Evolutionary conservation across 2,888 invertebrate species (phyloP).

Genomic region (Megalurothrips usitatus): DNA sequence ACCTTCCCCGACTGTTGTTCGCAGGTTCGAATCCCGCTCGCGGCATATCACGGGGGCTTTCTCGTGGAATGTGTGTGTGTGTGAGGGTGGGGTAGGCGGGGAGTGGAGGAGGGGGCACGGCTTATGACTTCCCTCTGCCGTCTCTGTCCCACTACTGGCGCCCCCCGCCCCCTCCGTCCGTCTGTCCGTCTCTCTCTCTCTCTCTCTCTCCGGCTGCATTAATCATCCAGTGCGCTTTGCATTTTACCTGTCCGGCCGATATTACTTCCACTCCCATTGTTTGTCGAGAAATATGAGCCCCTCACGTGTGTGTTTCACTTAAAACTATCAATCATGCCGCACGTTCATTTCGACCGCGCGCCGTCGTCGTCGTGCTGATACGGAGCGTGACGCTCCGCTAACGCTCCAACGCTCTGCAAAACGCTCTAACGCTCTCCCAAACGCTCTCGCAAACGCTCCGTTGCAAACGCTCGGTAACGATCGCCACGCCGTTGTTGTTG

Average conservation of each 20-base stretch:
- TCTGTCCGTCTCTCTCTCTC: background rate
- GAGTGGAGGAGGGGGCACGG: background rate
- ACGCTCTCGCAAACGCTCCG: too few species aligned
- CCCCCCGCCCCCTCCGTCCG: background rate
- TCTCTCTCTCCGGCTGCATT: background rate
- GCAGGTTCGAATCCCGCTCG: background rate
- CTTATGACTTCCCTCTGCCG: background rate
- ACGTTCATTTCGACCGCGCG: background rate
- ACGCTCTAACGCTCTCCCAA: too few species aligned
- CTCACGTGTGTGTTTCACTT: conserved; percentile 16
- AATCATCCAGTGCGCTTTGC: conserved; percentile 22
- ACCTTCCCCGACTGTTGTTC: background rate
- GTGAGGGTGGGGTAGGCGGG: background rate
- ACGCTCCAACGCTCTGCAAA: background rate
- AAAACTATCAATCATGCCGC: conserved; percentile 15
- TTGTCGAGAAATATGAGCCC: conserved; percentile 22
- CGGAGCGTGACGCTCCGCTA: background rate
- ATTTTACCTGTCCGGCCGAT: conserved; percentile 15
- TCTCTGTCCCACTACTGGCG: background rate
- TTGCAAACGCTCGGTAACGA: too few species aligned
- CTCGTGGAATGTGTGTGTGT: background rate
- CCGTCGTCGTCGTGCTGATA: background rate
- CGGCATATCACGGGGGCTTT: background rate
- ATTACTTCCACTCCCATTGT: conserved; percentile 24
- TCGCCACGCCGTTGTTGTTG: background rate